These are phyloP conservation scores for Chaetorhynchus papuensis DNA, from an alignment of 2,113 vertebrate species.

Conservation along the genomic window DNA sequence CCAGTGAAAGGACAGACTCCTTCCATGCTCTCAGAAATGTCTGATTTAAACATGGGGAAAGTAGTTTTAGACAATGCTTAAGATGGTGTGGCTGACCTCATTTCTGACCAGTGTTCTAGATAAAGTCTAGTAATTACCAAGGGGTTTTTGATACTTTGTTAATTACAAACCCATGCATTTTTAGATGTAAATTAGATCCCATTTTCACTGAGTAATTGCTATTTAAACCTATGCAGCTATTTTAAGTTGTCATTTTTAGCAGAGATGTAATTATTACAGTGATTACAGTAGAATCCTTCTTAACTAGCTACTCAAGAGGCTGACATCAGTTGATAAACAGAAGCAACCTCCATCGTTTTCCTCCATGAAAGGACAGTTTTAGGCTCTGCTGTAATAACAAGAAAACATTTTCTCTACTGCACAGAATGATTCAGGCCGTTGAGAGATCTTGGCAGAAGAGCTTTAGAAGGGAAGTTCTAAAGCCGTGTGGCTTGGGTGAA, in stretches of 20 bases:
- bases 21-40: background rate
- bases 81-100: background rate
- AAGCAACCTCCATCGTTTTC: background rate
- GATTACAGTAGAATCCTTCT: background rate
- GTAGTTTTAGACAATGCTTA: rapidly evolving
- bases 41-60: background rate
- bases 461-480: background rate
- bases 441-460: background rate
- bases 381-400: background rate
- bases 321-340: background rate
- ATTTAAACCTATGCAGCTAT: background rate
- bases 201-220: background rate
- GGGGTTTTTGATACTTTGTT: background rate
- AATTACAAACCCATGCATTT: background rate
- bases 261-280: background rate
- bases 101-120: background rate
- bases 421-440: background rate
- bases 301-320: background rate
- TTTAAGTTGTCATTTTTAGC: background rate
- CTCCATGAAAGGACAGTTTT: background rate
- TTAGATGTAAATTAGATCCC: background rate
- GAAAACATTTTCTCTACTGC: background rate
- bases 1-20: background rate
- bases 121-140: background rate
- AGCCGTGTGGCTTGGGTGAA: background rate